Base-by-base conservation (phyloP, 2,797 vertebrate genomes). In the Anguilla marmorata region DNA sequence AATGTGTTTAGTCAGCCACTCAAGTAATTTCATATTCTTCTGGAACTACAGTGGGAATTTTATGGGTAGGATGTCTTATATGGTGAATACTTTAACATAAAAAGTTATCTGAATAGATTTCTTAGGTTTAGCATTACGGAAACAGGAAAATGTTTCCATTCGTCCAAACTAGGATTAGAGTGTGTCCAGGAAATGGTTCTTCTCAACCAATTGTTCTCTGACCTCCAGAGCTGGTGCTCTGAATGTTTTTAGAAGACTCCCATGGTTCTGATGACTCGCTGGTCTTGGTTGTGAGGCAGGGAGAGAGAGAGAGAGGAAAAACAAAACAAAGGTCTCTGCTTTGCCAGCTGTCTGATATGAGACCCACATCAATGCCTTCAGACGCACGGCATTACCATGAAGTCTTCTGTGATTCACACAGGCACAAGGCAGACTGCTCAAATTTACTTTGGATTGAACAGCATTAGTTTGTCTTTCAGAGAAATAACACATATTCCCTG, bases 201-300 rank as follows among this genome's bases (percentile, higher is more conserved):
- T 45, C 66, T 50, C 45, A 54, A 52, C 82, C 83, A 16, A 50
- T 85, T 52, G 54, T 37, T 52, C 24, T 85, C 66, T 88, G 82
- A 88, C 48, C 87, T 85, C 54, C 45, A 52, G 52, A 76, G 66
- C 52, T n/a, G 12, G 19, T 76, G 33, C 66, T 82, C 60, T 86
- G 30, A 48, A 88, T 80, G 56, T 74, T 33, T 52, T 41, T 33
- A 90, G 60, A 56, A 85, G 30, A 52, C 74, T 63, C 54, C 86
- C 76, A 85, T 86, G 58, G 84, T 79, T 85, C 69, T 27, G 85
- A 85, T 86, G 85, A 85, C 85, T 88, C 58, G 66, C 88, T 86
- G 82, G 19, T 86, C 85, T 79, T 86, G 69, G 84, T 85, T 76
- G 79, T 48, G 74, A 50, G 63, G 8, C 33, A 21, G 16, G 48